Percentiles rank a stretch among this genome's conserved stretches.
Conservation (phyloP, 2,113 vertebrate species). For the Urocolius indicus region DNA sequence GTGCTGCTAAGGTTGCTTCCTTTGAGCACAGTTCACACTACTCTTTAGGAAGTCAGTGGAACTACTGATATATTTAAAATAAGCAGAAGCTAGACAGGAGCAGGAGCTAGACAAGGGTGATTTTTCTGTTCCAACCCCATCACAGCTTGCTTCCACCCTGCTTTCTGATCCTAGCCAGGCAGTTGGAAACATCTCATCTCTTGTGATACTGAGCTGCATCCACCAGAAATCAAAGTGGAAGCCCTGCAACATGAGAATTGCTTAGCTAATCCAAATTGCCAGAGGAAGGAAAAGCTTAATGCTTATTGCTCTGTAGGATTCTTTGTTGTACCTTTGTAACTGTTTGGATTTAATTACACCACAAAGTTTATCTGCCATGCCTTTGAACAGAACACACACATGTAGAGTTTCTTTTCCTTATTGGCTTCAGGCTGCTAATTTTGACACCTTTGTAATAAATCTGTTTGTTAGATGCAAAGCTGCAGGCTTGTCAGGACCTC, state of each 20-base stretch:
- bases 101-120: background rate
- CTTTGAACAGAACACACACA: conserved; percentile 47
- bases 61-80: background rate
- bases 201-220: background rate
- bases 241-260: background rate
- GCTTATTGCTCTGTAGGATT: background rate
- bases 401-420: background rate
- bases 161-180: background rate
- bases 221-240: background rate
- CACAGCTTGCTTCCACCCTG: background rate
- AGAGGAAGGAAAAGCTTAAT: background rate
- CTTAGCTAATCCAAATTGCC: background rate
- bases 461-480: conserved; percentile 60
- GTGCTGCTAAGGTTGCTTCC: background rate
- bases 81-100: background rate
- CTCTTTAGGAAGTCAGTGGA: background rate
- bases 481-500: conserved; percentile 43
- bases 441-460: conserved; percentile 73
- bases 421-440: conserved; percentile 56
- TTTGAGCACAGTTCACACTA: background rate
- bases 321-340: conserved; percentile 25
- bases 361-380: background rate
- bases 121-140: background rate
- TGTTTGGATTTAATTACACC: conserved; percentile 16
- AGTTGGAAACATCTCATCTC: background rate